phyloP scores from a whole-genome alignment of 2,113 vertebrate species.

The Pantherophis guttatus region DNA sequence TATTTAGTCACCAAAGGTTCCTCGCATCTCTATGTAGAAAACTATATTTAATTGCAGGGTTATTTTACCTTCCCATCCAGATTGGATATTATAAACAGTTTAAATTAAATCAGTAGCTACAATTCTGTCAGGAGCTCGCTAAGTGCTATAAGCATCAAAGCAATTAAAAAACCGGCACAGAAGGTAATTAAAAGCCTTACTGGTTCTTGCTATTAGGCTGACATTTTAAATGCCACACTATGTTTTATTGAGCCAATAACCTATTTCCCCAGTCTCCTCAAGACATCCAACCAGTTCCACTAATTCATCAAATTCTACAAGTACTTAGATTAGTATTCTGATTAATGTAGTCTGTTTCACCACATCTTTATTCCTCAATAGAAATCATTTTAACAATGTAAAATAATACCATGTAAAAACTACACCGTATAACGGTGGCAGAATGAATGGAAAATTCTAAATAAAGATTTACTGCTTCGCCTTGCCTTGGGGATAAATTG shows the following conservation, averaged over 20 bases:
- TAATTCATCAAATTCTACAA: constrained; percentile 93
- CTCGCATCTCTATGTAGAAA: background rate
- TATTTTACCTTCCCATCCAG: constrained; percentile 46
- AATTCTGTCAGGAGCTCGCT: constrained; percentile 77
- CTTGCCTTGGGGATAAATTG: background rate
- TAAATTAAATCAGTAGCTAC: constrained; percentile 77
- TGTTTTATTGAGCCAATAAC: constrained; percentile 93
- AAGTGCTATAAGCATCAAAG: constrained; percentile 74
- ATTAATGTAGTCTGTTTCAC: constrained; percentile 34
- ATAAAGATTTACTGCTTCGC: background rate
- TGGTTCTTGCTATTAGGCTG: constrained; percentile 94
- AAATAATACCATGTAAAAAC: background rate
- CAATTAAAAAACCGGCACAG: constrained; percentile 93
- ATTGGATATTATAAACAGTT: constrained; percentile 59
- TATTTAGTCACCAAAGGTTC: background rate
- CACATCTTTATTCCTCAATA: constrained; percentile 60
- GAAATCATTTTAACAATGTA: constrained; percentile 11
- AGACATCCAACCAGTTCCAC: constrained; percentile 88
- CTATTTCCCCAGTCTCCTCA: constrained; percentile 84
- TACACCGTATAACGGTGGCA: background rate
- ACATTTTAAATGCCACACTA: constrained; percentile 92
- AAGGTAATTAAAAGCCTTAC: constrained; percentile 99
- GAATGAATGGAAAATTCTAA: background rate
- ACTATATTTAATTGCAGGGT: background rate
- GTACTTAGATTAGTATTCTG: constrained; percentile 69